These are phyloP conservation scores for Eulemur coronatus DNA, from an alignment of 2,797 vertebrate species.

Conservation along the genomic window DNA sequence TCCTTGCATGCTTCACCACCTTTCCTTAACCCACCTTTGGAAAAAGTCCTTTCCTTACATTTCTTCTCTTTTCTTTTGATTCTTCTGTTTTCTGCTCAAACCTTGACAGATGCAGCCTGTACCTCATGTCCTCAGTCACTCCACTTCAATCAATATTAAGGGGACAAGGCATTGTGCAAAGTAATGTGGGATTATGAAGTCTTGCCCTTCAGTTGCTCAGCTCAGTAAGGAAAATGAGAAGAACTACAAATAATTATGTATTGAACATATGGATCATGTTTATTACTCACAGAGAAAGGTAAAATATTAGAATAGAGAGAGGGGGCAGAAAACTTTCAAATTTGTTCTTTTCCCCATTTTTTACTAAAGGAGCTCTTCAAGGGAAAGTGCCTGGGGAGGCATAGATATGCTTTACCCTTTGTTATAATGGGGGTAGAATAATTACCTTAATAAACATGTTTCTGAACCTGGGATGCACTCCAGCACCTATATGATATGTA, in stretches of 20 bases:
- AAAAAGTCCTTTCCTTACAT: not conserved
- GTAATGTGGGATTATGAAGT: not conserved
- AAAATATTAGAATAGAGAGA: slow-evolving; percentile 4
- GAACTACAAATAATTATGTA: not conserved
- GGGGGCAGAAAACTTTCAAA: not conserved
- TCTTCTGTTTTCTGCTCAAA: slow-evolving; percentile 19
- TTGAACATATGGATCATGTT: not conserved
- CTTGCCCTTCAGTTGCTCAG: not conserved
- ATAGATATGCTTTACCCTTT: not conserved
- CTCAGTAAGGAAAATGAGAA: not conserved
- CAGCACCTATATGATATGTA: not conserved
- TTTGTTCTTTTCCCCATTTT: not conserved
- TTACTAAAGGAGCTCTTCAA: not conserved
- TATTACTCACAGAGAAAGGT: not conserved
- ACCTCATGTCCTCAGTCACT: not conserved
- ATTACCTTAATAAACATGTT: slow-evolving; percentile 3
- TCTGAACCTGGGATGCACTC: not conserved
- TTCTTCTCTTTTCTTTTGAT: not conserved
- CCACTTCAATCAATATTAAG: not conserved
- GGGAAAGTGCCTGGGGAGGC: not conserved
- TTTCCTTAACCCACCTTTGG: not conserved
- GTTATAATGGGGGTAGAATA: not conserved
- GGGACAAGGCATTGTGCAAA: not conserved
- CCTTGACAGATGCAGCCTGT: not conserved
- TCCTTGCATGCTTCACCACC: not conserved